These are phyloP conservation scores for Tragelaphus scriptus DNA, from an alignment of 2,113 vertebrate species.

Conservation along the genomic window DNA sequence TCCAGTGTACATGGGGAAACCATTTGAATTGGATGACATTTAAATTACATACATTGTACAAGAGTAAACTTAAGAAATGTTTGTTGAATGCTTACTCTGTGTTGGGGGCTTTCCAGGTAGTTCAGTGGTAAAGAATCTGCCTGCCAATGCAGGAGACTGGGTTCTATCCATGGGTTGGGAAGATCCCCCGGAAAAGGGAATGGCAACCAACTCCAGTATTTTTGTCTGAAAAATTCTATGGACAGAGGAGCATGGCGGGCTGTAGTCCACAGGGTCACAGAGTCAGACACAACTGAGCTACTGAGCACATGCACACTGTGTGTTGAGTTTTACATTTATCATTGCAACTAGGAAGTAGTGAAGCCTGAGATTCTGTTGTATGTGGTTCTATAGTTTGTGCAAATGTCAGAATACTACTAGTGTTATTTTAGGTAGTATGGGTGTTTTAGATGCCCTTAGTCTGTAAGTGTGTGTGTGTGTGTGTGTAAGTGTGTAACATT, in stretches of 20 bases:
- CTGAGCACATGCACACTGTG: not conserved
- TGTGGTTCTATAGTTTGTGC: not conserved
- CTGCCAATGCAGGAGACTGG: not conserved
- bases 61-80: not conserved
- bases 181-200: not conserved
- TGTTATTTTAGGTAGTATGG: not conserved
- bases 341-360: not conserved
- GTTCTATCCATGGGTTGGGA: not conserved
- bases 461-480: not conserved
- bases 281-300: not conserved
- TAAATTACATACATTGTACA: not conserved
- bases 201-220: not conserved
- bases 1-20: not conserved
- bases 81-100: not conserved
- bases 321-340: not conserved
- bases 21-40: not conserved
- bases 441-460: not conserved
- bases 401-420: not conserved
- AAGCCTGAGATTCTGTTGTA: not conserved
- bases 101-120: not conserved
- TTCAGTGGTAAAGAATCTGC: not conserved
- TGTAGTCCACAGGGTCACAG: not conserved
- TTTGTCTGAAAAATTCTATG: not conserved
- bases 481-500: not conserved
- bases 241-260: not conserved